Percentiles rank a stretch among this genome's conserved stretches.
phyloP scores from a whole-genome alignment of 2,113 vertebrate species.

The Ahaetulla prasina region DNA sequence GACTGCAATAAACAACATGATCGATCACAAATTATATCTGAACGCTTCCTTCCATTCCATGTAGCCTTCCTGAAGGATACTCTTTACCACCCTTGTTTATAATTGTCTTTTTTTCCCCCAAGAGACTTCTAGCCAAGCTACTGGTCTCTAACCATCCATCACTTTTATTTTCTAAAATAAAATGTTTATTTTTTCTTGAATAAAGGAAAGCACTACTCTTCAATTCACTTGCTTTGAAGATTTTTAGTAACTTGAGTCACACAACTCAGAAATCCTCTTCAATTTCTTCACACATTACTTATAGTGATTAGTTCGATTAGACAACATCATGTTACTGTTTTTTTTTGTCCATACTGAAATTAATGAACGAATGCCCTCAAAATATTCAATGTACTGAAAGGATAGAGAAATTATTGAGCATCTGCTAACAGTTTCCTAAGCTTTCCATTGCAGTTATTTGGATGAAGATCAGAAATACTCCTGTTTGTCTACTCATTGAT shows the following conservation, averaged over 20 bases:
- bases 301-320: neutral
- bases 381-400: neutral
- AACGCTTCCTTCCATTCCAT: too few relatives aligned
- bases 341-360: neutral
- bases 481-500: neutral
- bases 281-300: neutral
- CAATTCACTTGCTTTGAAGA: neutral
- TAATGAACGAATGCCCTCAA: neutral
- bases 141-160: neutral
- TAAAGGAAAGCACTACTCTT: neutral
- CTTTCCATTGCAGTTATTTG: neutral
- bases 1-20: too few relatives aligned
- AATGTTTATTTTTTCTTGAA: neutral
- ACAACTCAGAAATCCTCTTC: neutral
- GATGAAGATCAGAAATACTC: neutral
- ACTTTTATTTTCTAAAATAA: neutral
- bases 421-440: neutral
- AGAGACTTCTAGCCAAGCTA: neutral
- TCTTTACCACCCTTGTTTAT: too few relatives aligned
- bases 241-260: neutral
- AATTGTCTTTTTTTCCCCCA: neutral
- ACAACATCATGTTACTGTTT: neutral
- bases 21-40: too few relatives aligned
- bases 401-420: neutral
- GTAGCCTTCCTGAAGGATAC: too few relatives aligned